phyloP scores from a whole-genome alignment of 2,888 invertebrate genomes.

The Meliscaeva auricollis region DNA sequence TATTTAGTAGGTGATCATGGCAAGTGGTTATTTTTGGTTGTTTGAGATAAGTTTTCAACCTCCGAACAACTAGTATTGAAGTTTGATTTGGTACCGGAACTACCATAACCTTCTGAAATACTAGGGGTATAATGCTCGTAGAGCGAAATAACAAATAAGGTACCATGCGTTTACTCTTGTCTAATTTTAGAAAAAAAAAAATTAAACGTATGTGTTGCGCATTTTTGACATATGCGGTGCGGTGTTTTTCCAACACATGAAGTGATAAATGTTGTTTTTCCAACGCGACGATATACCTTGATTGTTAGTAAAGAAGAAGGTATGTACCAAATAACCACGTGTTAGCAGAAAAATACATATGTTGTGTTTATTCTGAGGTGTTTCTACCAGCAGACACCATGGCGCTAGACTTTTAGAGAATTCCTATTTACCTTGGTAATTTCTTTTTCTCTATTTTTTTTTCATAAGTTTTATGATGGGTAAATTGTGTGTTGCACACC shows the following conservation, averaged over 20 bases:
- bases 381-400: constrained; percentile 58
- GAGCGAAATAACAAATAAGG: neutral
- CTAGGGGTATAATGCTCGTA: neutral
- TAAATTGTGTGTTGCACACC: constrained; percentile 52
- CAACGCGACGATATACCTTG: constrained; percentile 35
- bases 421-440: constrained; percentile 47
- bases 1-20: constrained; percentile 8
- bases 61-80: too few species aligned
- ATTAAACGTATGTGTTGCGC: constrained; percentile 65
- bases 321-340: constrained; percentile 38
- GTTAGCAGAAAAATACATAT: constrained; percentile 48
- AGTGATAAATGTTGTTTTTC: constrained; percentile 44
- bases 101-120: constrained; percentile 2
- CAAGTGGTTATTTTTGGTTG: constrained; percentile 29
- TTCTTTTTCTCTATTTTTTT: constrained; percentile 24
- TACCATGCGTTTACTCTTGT: neutral
- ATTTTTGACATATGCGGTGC: constrained; percentile 71
- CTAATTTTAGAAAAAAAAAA: neutral
- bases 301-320: neutral
- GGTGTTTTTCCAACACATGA: constrained; percentile 62
- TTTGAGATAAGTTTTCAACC: neutral
- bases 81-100: constrained; percentile 7
- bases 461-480: constrained; percentile 41
- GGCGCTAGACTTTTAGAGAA: constrained; percentile 54
- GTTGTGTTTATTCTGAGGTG: constrained; percentile 34